Evolutionary conservation across 2,888 invertebrate genomes (phyloP).

Genomic region (Anticlea derivata): DNA sequence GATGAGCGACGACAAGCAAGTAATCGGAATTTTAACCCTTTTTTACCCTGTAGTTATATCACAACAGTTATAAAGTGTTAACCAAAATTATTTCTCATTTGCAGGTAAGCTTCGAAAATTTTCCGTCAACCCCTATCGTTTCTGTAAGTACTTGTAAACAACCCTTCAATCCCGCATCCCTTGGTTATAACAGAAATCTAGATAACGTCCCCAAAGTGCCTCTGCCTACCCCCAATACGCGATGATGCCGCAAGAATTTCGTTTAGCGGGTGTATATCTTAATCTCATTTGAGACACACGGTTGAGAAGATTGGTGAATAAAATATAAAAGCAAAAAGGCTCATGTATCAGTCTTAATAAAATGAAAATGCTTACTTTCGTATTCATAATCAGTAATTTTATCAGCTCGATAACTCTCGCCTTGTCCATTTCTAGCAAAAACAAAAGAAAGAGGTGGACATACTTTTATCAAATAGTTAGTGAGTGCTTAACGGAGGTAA

Average conservation of each 20-base stretch:
- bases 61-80: slow-evolving; percentile 2
- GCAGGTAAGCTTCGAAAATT: slow-evolving; percentile 27
- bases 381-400: no score
- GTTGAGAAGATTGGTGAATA: slow-evolving; percentile 12
- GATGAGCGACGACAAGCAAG: no score
- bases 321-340: no score
- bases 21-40: no score
- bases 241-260: slow-evolving; percentile 55
- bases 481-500: no score
- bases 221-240: slow-evolving; percentile 35
- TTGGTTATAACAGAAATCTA: slow-evolving; percentile 13
- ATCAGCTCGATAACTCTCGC: no score
- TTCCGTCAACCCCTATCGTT: background rate
- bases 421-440: no score
- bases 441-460: no score
- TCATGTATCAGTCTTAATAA: no score
- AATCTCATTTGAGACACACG: slow-evolving; percentile 60
- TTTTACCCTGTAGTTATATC: no score
- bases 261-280: slow-evolving; percentile 52
- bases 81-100: slow-evolving; percentile 13
- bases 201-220: slow-evolving; percentile 23
- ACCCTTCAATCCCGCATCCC: slow-evolving; percentile 12
- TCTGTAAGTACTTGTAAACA: slow-evolving; percentile 23
- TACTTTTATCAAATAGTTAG: no score
- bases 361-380: no score